Base-by-base conservation (phyloP, 2,888 invertebrate genomes). In the Rapana venosa region DNA sequence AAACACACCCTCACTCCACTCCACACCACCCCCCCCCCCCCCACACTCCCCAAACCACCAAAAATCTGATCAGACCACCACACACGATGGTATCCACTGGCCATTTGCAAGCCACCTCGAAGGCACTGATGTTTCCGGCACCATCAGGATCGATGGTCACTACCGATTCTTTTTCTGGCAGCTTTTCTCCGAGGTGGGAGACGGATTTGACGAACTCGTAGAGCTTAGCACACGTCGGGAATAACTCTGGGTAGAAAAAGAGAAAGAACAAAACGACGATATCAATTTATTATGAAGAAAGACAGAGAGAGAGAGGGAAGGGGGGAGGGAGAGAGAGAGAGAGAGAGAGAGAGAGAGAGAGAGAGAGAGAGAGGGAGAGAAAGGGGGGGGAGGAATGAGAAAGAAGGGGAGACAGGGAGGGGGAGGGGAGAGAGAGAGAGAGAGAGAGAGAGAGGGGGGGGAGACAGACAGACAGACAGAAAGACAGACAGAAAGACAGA, bases 121-220 rank as follows among this genome's bases (percentile, higher is more conserved):
- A 94, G 15, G 94, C 92, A 11, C 92, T 90, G 22, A 93, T 91
- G 0, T 93, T 93, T 15, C 91, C 93, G 0, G 93, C 88, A 20
- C 93, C 93, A 79, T 94, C 94, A 0, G 95, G 94, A 87, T 95
- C 94, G 11, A 95, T 92, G 26, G 93, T 92, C 91, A 93, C 93
- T 15, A 88, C 58, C 6, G 93, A 92, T 74, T 93, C 91, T 4
- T 26, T 30, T 6, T 83, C 85, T 0, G 90, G 81, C 5, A 36
- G n/a, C 2, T 84, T 83, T 58, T 91, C 91, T 1, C 91, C 91
- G 22, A 77, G 79, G 66, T 87, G 61, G 0, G 36, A 11, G 11
- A n/a, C 13, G 8, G 87, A 87, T 30, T n/a, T 8, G 8, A 91
- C 30, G 56, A 91, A 91, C 8, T 36, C 61, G 22, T 90, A 35